Conservation (phyloP, 2,797 vertebrate species). For the Gorsachius magnificus region DNA sequence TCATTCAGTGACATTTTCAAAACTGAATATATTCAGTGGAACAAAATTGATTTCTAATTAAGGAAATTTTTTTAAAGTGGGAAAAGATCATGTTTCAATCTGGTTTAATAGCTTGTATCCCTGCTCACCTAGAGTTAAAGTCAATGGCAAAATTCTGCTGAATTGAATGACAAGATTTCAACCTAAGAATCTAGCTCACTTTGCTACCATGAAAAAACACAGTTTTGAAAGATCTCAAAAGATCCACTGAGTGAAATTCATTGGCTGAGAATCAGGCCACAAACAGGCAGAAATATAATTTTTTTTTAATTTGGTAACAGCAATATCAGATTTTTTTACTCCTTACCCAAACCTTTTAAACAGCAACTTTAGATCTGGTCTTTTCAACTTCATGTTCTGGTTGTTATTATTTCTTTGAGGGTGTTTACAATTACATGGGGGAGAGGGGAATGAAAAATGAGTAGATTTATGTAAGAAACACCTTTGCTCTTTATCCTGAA, state of each 20-base stretch:
- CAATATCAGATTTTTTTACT: not conserved
- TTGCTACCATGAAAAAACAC: not conserved
- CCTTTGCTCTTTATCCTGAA: not conserved
- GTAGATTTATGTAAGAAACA: conserved; percentile 5
- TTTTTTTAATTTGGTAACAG: not conserved
- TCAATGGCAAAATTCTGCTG: not conserved
- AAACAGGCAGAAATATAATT: not conserved
- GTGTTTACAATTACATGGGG: not conserved
- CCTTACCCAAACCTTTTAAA: not conserved
- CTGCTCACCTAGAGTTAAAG: not conserved
- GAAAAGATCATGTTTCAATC: not conserved
- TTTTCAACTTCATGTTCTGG: not conserved
- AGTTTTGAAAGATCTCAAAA: not conserved
- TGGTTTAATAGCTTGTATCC: not conserved
- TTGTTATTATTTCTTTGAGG: not conserved
- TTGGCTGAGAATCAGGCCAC: not conserved
- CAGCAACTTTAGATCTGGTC: not conserved
- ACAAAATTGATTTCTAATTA: not conserved
- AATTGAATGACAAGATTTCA: not conserved
- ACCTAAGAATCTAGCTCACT: not conserved
- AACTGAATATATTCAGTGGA: not conserved
- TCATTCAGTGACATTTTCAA: not conserved
- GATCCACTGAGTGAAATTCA: not conserved
- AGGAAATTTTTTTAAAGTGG: not conserved
- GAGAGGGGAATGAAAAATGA: not conserved